Base-by-base conservation (phyloP, 2,113 vertebrate species). In the Bubo bubo region DNA sequence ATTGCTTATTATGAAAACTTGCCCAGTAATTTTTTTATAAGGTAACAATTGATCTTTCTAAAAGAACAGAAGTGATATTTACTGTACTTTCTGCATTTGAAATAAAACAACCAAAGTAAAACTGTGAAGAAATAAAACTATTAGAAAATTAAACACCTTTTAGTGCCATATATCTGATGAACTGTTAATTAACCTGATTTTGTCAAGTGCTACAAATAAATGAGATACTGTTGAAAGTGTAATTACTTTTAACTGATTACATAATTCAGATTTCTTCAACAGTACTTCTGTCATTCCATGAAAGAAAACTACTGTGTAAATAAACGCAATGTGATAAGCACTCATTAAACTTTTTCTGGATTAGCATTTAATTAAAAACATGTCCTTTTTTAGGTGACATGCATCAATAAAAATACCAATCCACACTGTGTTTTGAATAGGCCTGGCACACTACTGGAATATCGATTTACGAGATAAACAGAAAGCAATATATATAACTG, bases 341-440 rank as follows among this genome's bases (percentile, higher is more conserved):
- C 52, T 93, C 50, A 86, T 82, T 97, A 96, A 95, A 91, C 49
- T 97, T 96, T 98, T 96, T 88, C 86, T 95, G 70, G 97, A 87
- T 87, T 93, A 95, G 90, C 73, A 87, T 98, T 98, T 98, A 98
- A 98, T 98, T 98, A 98, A 98, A 98, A 96, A 50, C 77, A 97
- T 79, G 66, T 66, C 53, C 14, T 58, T 86, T 97, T 97, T 93
- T 85, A 97, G 96, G 97, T 21, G 79, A 97, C 90, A 96, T 18
- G 93, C 94, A 95, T 91, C 82, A 93, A 85, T 82, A 92, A 96
- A 89, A 92, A 71, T 14, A 81, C 52, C 91, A 49, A 41, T 67
- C 72, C 84, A 67, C 0, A 7, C 47, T 8, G 32, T 52, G 72
- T 41, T 88, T 63, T 62, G 88, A 88, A 81, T 35, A 76, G 89